Conservation (phyloP, 2,113 vertebrate genomes). For the Chloropsis hardwickii region DNA sequence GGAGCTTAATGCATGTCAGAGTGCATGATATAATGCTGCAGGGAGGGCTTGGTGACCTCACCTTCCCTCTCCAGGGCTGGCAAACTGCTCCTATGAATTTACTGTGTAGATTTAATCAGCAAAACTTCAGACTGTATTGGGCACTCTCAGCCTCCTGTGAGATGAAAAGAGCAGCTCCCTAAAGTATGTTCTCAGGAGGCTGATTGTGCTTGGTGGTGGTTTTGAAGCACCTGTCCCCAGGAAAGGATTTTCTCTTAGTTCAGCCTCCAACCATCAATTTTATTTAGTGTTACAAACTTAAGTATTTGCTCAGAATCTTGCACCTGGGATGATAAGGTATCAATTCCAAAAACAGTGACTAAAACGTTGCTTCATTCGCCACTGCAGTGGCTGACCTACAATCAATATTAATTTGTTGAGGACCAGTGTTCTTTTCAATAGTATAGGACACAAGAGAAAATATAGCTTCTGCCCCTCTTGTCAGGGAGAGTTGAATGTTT, state of each 20-base stretch:
- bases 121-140: background rate
- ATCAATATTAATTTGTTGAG: background rate
- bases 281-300: background rate
- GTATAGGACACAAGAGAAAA: background rate
- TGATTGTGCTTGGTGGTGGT: background rate
- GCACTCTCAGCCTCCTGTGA: background rate
- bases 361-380: background rate
- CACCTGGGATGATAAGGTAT: background rate
- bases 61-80: background rate
- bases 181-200: fast-evolving
- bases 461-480: background rate
- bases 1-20: background rate
- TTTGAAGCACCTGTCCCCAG: background rate
- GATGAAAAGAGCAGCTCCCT: background rate
- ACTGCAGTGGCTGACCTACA: background rate
- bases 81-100: background rate
- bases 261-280: background rate
- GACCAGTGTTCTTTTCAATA: background rate
- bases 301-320: background rate
- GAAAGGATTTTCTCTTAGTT: background rate
- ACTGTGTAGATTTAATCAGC: background rate
- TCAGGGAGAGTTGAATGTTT: background rate
- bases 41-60: background rate
- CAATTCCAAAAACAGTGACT: background rate
- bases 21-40: background rate